Conservation (phyloP, 2,113 vertebrate genomes). For the Anoura caudifer region DNA sequence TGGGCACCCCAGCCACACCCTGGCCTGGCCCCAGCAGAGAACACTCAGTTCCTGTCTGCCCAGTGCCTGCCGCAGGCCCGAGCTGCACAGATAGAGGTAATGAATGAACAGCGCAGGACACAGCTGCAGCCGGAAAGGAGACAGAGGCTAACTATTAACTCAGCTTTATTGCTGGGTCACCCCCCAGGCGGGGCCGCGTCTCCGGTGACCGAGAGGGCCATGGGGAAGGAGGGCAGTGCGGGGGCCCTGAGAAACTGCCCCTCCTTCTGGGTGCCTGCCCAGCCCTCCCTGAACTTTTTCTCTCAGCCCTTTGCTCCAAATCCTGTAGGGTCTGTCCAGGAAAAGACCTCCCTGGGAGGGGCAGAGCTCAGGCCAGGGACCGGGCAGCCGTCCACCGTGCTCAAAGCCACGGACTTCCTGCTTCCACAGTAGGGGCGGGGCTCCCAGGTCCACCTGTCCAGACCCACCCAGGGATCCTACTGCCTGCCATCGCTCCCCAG, state of each 20-base stretch:
- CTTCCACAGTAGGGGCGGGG: neutral
- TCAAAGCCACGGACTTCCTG: too few species aligned
- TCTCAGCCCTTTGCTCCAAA: neutral
- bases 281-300: rapidly evolving
- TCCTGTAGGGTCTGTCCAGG: neutral
- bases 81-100: neutral
- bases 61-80: too few species aligned
- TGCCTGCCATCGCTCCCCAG: neutral
- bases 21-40: neutral
- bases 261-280: rapidly evolving
- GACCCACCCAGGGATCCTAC: neutral
- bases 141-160: neutral
- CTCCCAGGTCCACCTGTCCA: neutral
- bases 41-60: neutral
- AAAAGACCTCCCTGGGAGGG: neutral
- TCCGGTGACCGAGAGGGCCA: rapidly evolving
- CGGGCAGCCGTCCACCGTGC: rapidly evolving
- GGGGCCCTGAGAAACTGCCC: too few species aligned
- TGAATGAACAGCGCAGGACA: neutral
- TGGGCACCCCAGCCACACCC: neutral
- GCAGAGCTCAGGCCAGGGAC: too few species aligned
- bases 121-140: neutral
- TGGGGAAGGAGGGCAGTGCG: rapidly evolving
- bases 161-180: neutral
- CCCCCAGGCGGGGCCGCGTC: neutral